phyloP scores from a whole-genome alignment of 2,113 vertebrate species.

The Ursus arctos region DNA sequence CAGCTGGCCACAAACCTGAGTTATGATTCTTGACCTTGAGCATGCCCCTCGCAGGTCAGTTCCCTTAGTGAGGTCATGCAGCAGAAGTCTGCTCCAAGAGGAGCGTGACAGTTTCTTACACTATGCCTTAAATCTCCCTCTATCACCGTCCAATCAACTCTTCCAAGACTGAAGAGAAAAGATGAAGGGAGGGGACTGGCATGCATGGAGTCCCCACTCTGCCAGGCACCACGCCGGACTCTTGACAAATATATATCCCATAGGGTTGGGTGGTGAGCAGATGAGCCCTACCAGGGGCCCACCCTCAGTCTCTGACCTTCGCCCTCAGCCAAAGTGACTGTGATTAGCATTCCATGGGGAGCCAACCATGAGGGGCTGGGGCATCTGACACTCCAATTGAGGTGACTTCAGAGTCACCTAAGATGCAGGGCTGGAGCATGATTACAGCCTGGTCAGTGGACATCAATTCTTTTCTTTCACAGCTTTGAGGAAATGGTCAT shows the following conservation, averaged over 20 bases:
- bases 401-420: not conserved
- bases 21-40: not conserved
- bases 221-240: not conserved
- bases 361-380: not conserved
- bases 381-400: accelerated
- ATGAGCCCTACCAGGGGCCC: not conserved
- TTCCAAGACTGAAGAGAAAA: not conserved
- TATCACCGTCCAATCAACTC: not conserved
- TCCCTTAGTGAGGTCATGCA: not conserved
- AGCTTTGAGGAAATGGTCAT: not conserved
- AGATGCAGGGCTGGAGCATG: not conserved
- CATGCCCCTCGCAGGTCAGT: not conserved
- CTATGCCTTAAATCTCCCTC: not conserved
- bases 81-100: not conserved
- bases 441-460: not conserved
- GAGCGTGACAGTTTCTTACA: not conserved
- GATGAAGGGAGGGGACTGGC: not conserved
- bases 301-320: not conserved
- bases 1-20: not conserved
- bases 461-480: not conserved
- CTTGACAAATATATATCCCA: not conserved
- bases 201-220: not conserved
- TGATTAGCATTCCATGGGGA: not conserved
- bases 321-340: not conserved
- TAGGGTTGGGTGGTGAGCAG: not conserved